phyloP scores from a whole-genome alignment of 2,113 vertebrate species.

The Ochotona princeps region DNA sequence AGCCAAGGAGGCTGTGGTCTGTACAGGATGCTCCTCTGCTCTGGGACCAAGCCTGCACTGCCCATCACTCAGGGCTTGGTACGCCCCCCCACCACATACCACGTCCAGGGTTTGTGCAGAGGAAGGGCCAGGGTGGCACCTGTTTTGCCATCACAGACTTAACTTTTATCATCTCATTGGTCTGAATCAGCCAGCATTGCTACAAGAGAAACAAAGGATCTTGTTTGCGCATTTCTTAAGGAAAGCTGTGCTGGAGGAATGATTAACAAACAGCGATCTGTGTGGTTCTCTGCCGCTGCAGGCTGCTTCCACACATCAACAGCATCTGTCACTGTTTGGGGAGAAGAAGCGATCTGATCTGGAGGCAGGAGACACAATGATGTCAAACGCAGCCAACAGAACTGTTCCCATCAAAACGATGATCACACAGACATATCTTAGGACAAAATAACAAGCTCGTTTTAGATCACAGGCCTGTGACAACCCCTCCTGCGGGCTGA shows the following conservation, averaged over 20 bases:
- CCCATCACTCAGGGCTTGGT: neutral
- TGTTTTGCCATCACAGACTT: neutral
- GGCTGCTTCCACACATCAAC: constrained; percentile 55
- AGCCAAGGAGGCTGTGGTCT: neutral
- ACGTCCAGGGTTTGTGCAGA: neutral
- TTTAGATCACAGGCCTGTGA: constrained; percentile 62
- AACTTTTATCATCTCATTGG: neutral
- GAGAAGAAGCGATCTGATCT: constrained; percentile 51
- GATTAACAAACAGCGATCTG: constrained; percentile 53
- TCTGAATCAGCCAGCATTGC: constrained; percentile 25
- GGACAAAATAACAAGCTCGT: constrained; percentile 58
- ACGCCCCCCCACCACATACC: neutral
- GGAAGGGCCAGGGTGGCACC: neutral
- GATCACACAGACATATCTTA: constrained; percentile 62
- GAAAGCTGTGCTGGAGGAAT: constrained; percentile 33
- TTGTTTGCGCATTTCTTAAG: constrained; percentile 23
- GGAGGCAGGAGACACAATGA: constrained; percentile 62
- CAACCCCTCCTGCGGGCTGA: constrained; percentile 6
- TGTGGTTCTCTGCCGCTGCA: constrained; percentile 13
- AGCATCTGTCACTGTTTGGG: constrained; percentile 71
- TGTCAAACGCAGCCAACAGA: constrained; percentile 57
- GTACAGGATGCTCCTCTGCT: neutral
- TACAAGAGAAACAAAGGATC: constrained; percentile 13
- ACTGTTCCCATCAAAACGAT: constrained; percentile 61
- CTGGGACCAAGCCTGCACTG: neutral